These are phyloP conservation scores for Laticauda laticaudata DNA, from an alignment of 2,113 vertebrate genomes.

Conservation along the genomic window DNA sequence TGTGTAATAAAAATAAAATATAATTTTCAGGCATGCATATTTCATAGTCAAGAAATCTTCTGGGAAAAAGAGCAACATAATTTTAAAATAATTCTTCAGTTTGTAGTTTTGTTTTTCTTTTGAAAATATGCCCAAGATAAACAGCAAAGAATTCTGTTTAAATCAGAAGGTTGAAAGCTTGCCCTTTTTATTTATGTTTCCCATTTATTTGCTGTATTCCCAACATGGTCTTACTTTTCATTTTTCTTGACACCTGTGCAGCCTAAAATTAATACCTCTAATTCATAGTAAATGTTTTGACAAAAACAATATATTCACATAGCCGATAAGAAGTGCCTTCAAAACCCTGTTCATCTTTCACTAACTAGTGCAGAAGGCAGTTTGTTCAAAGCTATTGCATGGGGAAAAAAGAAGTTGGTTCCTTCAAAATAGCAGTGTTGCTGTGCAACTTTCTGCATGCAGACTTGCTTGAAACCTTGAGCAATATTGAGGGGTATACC, in stretches of 20 bases:
- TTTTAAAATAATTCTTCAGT: background rate
- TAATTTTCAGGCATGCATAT: constrained; percentile 58
- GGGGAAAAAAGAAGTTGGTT: background rate
- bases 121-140: rapidly evolving
- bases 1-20: background rate
- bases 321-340: background rate
- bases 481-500: background rate
- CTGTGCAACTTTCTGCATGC: background rate
- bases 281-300: background rate
- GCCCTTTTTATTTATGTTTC: background rate
- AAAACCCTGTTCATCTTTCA: background rate
- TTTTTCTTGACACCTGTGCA: background rate
- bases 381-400: background rate
- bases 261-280: background rate
- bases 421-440: background rate
- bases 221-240: background rate
- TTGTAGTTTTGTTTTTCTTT: background rate
- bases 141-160: background rate
- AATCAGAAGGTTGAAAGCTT: background rate
- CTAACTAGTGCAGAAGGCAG: background rate
- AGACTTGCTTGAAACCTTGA: background rate
- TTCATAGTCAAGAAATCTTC: constrained; percentile 34
- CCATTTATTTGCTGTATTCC: too few species aligned
- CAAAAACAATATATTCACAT: background rate
- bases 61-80: background rate